Evolutionary conservation across 37 sponge, comb jelly and placozoan genomes (phyloP).

Genomic region (Ephydatia muelleri): DNA sequence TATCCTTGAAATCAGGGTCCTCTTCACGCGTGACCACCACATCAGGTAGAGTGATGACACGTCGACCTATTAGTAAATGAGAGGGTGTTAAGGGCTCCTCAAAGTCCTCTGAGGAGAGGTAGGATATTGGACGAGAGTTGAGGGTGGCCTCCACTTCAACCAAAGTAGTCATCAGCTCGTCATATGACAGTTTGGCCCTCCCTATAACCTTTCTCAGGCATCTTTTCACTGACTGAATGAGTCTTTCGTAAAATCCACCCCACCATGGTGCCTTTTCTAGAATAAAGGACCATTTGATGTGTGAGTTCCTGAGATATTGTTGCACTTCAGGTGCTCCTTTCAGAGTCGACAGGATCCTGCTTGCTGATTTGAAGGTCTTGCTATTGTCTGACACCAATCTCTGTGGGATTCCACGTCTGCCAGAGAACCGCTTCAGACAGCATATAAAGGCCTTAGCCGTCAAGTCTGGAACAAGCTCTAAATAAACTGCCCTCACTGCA

Average conservation of each 20-base stretch:
- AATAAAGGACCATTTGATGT: too few species aligned
- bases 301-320: too few species aligned
- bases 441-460: slow-evolving; percentile 4
- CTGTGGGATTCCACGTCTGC: slow-evolving; percentile 10
- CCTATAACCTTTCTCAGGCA: slow-evolving; percentile 1
- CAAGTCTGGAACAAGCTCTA: slow-evolving; percentile 7
- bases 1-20: background rate
- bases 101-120: background rate
- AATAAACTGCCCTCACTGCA: background rate
- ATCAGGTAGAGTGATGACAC: slow-evolving; percentile 5
- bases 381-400: too few species aligned
- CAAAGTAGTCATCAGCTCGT: background rate
- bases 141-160: slow-evolving; percentile 6
- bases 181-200: slow-evolving; percentile 1
- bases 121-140: background rate
- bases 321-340: too few species aligned
- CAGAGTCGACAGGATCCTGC: too few species aligned
- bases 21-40: background rate
- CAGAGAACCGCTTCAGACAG: slow-evolving; percentile 7
- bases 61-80: slow-evolving; percentile 5
- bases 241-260: slow-evolving; percentile 2
- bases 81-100: slow-evolving; percentile 4
- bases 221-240: background rate
- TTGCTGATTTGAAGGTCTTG: too few species aligned
- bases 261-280: background rate